Conservation (phyloP, 2,888 invertebrate species). For the Drosophila testacea region DNA sequence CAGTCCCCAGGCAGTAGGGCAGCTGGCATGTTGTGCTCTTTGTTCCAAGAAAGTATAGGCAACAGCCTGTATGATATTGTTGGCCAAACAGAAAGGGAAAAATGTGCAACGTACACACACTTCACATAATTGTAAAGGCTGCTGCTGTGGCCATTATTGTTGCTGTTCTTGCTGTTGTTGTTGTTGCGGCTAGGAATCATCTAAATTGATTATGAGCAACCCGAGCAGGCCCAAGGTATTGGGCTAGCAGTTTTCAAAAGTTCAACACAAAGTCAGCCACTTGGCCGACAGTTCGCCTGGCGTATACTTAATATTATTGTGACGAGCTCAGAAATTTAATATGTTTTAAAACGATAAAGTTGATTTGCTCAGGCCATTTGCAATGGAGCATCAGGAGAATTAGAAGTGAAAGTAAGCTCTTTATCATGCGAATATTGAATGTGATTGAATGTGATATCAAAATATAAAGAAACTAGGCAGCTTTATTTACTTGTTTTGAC, state of each 20-base stretch:
- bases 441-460: background rate
- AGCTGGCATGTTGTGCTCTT: conserved; percentile 40
- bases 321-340: conserved; percentile 30
- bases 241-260: conserved; percentile 1
- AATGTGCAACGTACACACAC: conserved; percentile 54
- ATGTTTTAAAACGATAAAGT: conserved; percentile 34
- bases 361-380: conserved; percentile 34
- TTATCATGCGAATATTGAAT: background rate
- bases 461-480: background rate
- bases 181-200: conserved; percentile 40
- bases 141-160: conserved; percentile 17
- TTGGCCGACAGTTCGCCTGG: conserved; percentile 12
- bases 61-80: conserved; percentile 30
- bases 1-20: conserved; percentile 20
- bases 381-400: conserved; percentile 1
- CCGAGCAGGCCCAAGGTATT: conserved; percentile 46
- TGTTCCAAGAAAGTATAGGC: conserved; percentile 59
- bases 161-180: conserved; percentile 18
- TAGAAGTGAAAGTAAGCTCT: background rate
- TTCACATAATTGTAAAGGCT: conserved; percentile 57
- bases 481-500: background rate
- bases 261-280: conserved; percentile 10
- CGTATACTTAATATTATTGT: conserved; percentile 42
- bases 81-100: conserved; percentile 22
- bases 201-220: conserved; percentile 71